Conservation (phyloP, 2,797 vertebrate species). For the Alauda arvensis region DNA sequence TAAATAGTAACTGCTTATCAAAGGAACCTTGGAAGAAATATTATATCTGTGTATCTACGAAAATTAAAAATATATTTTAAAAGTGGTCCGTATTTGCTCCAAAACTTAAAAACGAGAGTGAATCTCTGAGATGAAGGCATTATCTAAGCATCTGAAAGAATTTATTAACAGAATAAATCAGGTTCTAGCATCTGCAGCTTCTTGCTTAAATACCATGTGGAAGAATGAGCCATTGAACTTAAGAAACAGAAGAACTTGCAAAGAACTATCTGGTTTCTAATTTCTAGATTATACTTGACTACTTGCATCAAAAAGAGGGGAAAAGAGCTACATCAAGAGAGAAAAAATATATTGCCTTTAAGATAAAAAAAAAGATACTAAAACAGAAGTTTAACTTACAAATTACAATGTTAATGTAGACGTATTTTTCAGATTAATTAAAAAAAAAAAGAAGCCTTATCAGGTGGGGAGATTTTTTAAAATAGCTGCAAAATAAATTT, state of each 20-base stretch:
- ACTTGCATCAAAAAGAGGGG: not conserved
- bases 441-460: accelerated
- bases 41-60: accelerated
- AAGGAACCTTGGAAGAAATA: not conserved
- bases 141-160: not conserved
- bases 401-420: not conserved
- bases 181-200: not conserved
- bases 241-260: not conserved
- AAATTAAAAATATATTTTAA: not conserved
- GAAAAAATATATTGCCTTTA: not conserved
- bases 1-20: not conserved
- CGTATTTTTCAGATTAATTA: not conserved
- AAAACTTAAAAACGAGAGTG: not conserved
- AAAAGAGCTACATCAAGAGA: not conserved
- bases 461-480: not conserved
- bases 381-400: not conserved
- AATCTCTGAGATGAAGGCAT: not conserved
- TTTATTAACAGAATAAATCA: not conserved
- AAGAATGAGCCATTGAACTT: not conserved
- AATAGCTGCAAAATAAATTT: not conserved
- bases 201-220: not conserved
- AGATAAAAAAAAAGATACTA: not conserved
- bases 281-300: not conserved
- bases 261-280: not conserved
- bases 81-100: not conserved